phyloP scores from a whole-genome alignment of 2,888 invertebrate species.

The Clanis bilineata region DNA sequence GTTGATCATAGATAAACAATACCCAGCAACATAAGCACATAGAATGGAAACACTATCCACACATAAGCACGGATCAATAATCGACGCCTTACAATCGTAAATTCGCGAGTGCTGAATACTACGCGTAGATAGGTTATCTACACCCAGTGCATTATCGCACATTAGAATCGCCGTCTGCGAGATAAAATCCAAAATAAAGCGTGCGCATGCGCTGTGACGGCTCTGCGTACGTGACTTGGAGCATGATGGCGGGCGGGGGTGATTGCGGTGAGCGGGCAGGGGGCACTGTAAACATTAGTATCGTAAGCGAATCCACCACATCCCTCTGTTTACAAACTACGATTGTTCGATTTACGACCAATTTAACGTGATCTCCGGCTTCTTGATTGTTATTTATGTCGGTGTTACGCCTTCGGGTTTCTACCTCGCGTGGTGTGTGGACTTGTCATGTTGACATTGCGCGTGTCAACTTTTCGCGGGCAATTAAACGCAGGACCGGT shows the following conservation, averaged over 20 bases:
- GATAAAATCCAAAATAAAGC: constrained; percentile 67
- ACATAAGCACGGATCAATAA: neutral
- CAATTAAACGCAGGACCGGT: constrained; percentile 12
- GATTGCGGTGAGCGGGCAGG: constrained; percentile 31
- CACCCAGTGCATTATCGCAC: constrained; percentile 86
- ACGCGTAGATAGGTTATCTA: constrained; percentile 36
- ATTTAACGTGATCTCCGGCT: constrained; percentile 27
- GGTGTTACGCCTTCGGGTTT: constrained; percentile 14
- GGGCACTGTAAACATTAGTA: constrained; percentile 58
- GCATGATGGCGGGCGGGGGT: constrained; percentile 56
- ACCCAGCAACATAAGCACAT: neutral
- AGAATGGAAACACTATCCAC: neutral
- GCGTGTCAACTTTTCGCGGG: constrained; percentile 28
- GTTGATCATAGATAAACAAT: neutral
- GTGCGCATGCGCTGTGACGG: constrained; percentile 56
- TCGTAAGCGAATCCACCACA: constrained; percentile 54
- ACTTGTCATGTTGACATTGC: constrained; percentile 25
- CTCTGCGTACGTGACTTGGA: constrained; percentile 74
- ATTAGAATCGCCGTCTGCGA: constrained; percentile 46
- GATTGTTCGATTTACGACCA: constrained; percentile 35
- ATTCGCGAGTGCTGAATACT: constrained; percentile 9
- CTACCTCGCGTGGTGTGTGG: constrained; percentile 19
- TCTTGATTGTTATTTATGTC: constrained; percentile 15
- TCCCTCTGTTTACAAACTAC: constrained; percentile 58
- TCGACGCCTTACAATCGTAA: neutral